Percentiles rank a stretch among this genome's conserved stretches.
These are phyloP conservation scores for Mixornis gularis DNA, from an alignment of 2,113 vertebrate genomes.

Conservation along the genomic window DNA sequence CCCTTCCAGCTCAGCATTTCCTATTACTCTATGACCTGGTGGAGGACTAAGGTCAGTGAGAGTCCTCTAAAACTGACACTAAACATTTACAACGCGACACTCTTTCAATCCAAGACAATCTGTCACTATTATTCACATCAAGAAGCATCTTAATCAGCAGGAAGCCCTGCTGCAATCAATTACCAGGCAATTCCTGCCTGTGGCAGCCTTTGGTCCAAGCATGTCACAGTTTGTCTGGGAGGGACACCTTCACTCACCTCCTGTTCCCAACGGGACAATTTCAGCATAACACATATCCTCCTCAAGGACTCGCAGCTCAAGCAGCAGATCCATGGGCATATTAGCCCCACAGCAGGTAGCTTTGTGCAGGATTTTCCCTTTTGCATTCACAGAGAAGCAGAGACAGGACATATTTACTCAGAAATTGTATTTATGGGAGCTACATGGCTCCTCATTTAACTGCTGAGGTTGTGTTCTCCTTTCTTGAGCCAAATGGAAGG, in stretches of 20 bases:
- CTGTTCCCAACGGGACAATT: not conserved
- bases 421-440: not conserved
- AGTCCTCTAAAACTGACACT: not conserved
- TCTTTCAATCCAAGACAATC: not conserved
- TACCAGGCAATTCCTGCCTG: not conserved
- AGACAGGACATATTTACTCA: not conserved
- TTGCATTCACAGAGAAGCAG: not conserved
- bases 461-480: not conserved
- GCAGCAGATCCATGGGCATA: not conserved
- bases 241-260: not conserved
- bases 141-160: not conserved
- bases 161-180: not conserved
- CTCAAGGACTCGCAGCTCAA: not conserved
- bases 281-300: not conserved
- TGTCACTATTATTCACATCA: not conserved
- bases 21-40: not conserved
- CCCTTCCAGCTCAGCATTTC: not conserved
- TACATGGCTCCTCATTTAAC: not conserved
- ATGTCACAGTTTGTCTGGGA: not conserved
- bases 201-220: not conserved
- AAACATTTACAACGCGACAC: not conserved
- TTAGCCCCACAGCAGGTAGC: not conserved
- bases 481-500: not conserved
- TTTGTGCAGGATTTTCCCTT: not conserved
- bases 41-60: not conserved